Evolutionary conservation across 2,113 vertebrate genomes (phyloP).

Genomic region (Tragelaphus scriptus): DNA sequence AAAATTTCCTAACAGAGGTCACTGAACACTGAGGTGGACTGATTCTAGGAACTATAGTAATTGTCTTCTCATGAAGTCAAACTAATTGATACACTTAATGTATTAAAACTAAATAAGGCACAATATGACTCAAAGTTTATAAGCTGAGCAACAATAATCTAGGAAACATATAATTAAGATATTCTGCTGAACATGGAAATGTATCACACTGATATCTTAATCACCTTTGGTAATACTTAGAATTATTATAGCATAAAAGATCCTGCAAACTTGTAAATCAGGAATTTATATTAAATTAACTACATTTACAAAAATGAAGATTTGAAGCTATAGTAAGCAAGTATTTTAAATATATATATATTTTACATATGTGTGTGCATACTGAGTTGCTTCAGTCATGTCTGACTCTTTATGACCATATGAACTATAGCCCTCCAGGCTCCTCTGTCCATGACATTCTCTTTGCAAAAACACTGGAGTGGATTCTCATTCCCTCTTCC

Average conservation of each 20-base stretch:
- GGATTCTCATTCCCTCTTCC: neutral
- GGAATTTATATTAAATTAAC: neutral
- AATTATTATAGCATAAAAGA: neutral
- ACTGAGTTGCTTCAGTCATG: neutral
- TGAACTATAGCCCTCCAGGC: neutral
- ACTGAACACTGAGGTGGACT: neutral
- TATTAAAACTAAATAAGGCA: slow-evolving; percentile 23
- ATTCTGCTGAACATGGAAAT: neutral
- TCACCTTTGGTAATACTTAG: neutral
- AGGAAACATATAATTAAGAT: slow-evolving; percentile 23
- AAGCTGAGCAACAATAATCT: neutral
- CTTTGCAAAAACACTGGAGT: neutral
- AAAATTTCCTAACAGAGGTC: neutral
- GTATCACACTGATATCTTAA: neutral
- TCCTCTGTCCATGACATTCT: neutral
- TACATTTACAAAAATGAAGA: neutral
- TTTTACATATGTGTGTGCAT: neutral
- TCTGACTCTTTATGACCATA: neutral
- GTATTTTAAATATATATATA: neutral
- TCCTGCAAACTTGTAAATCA: neutral
- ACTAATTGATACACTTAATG: neutral
- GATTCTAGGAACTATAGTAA: neutral
- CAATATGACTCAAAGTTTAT: neutral
- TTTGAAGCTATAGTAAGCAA: neutral
- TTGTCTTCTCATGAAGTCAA: neutral